Percentiles rank a stretch among this genome's conserved stretches.
Conservation (phyloP, 1,140 invertebrate species). For the Stegodyphus mimosarum region DNA sequence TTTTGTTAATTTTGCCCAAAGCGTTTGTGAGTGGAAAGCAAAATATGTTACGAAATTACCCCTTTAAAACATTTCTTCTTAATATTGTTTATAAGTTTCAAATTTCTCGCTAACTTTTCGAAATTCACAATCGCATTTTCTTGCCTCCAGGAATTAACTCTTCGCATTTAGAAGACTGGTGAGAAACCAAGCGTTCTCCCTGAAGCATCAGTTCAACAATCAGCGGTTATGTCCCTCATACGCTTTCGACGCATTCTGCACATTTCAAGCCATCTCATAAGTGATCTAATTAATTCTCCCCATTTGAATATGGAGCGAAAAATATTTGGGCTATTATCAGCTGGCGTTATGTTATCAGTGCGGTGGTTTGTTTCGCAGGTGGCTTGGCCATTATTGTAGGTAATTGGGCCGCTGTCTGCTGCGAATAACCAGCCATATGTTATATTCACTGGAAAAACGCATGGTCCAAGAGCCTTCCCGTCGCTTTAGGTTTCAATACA, state of each 20-base stretch:
- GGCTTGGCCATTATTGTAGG: conserved; percentile 34
- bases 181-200: background rate
- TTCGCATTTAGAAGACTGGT: background rate
- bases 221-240: conserved; percentile 31
- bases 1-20: too few species aligned
- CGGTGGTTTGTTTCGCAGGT: conserved; percentile 12
- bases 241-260: background rate
- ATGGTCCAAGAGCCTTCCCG: background rate
- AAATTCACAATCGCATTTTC: background rate
- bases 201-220: conserved; percentile 45
- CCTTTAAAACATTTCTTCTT: too few species aligned
- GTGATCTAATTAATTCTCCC: conserved; percentile 52
- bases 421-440: conserved; percentile 14
- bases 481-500: too few species aligned
- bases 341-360: conserved; percentile 37
- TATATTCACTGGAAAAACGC: conserved; percentile 30
- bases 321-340: conserved; percentile 47
- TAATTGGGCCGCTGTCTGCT: conserved; percentile 39
- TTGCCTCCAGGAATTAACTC: background rate
- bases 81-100: too few species aligned
- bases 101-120: too few species aligned
- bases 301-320: conserved; percentile 53
- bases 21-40: too few species aligned
- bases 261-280: conserved; percentile 27
- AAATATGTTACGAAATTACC: too few species aligned